Base-by-base conservation (phyloP, 2,888 invertebrate species). In the Cryptops parisi region DNA sequence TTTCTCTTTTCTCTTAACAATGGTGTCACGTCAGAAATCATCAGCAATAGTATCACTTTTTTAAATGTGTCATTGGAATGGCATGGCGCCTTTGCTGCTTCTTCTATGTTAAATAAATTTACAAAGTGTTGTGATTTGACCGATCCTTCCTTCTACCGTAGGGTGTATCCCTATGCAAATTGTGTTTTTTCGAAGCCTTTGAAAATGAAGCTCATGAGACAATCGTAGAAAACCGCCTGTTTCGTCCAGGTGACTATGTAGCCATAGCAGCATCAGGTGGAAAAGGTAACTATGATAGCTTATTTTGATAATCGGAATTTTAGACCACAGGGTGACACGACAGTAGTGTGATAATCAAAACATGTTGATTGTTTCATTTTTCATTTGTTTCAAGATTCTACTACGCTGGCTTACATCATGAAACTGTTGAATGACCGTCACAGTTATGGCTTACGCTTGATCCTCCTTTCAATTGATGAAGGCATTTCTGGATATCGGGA, bases 391-490 rank as follows among this genome's bases (percentile, higher is more conserved):
- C n/a, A n/a, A 56, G 98, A 99, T 70, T 98, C 97, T 0, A 99
- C 98, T 2, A 98, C 98, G 17, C 74, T 99, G 53, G 97, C 97
- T 0, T 85, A 94, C 67, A 80, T 93, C 24, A 69, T 98, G 63
- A 94, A 96, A 71, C 73, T 84, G 2, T 73, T 99, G 12, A 98
- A 99, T 68, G 80, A 89, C 62, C 78, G 84, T 47, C 81, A 96
- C 68, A 73, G 86, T 58, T 99, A 98, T 72, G 89, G 87, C 0
- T 71, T 99, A 15, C 79, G 94, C 54, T 73, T 99, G 39, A 78
- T 88, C 60, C 73, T 99, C 25, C 74, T 99, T 39, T 98, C 97
- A 0, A 91, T 99, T 59, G 98, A 99, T 68, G 98, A 98, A 76
- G 96, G 98, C 54, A 98, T 98, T 58, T 91, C 90, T 58, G 84